These are phyloP conservation scores for Stramonita haemastoma DNA, from an alignment of 2,888 invertebrate genomes.

Conservation along the genomic window DNA sequence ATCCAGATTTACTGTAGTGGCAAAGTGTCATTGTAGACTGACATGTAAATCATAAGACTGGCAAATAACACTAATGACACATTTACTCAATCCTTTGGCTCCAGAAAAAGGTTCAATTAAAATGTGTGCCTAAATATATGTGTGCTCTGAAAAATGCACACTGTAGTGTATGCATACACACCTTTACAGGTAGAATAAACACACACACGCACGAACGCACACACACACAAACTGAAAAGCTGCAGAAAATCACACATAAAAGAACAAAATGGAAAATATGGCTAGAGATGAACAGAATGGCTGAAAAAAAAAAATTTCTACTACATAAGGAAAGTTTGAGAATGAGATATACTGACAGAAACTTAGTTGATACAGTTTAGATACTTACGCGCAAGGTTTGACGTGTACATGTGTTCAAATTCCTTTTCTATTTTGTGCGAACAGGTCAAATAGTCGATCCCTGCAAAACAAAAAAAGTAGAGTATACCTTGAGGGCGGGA, in stretches of 20 bases:
- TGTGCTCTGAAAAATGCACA: not conserved
- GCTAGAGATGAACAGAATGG: not conserved
- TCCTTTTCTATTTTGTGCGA: slow-evolving; percentile 98
- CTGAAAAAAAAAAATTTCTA: not conserved
- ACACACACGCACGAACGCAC: too few relatives aligned
- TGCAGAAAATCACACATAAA: not conserved
- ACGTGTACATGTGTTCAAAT: slow-evolving; percentile 93
- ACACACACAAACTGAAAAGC: slow-evolving; percentile 26
- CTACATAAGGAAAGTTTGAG: not conserved
- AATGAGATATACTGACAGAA: not conserved
- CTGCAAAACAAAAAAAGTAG: slow-evolving; percentile 64
- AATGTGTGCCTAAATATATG: too few relatives aligned
- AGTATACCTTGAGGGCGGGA: not conserved
- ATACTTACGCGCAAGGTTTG: slow-evolving; percentile 92
- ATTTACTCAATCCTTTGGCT: too few relatives aligned
- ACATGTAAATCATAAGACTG: too few relatives aligned
- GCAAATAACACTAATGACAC: too few relatives aligned
- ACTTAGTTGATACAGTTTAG: slow-evolving; percentile 24
- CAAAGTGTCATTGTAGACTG: too few relatives aligned
- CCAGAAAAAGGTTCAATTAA: too few relatives aligned
- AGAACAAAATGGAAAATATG: not conserved
- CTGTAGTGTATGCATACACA: not conserved
- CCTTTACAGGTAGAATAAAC: too few relatives aligned
- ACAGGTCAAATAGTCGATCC: slow-evolving; percentile 87
- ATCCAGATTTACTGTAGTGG: too few relatives aligned